A percentile compares a stretch with the other conserved stretches of the same genome.
phyloP scores from a whole-genome alignment of 2,888 invertebrate genomes.

The Apocheima hispidaria region DNA sequence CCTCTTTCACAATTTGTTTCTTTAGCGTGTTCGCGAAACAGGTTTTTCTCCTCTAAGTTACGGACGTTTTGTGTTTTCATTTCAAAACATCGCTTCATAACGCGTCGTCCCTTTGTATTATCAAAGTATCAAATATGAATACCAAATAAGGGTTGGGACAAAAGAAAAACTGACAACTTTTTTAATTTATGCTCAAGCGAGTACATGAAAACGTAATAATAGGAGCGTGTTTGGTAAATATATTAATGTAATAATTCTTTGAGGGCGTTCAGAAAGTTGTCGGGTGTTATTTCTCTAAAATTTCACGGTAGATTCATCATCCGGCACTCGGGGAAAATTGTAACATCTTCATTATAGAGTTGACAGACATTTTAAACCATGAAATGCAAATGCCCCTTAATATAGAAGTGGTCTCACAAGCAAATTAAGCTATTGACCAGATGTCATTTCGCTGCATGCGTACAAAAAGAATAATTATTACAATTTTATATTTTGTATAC shows the following conservation, averaged over 20 bases:
- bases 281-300: conserved; percentile 77
- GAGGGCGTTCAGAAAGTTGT: conserved; percentile 71
- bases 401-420: conserved; percentile 45
- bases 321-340: conserved; percentile 71
- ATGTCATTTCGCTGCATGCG: neutral
- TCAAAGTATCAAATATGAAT: conserved; percentile 85
- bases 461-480: too few relatives aligned
- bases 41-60: conserved; percentile 79
- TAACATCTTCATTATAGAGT: conserved; percentile 76
- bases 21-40: conserved; percentile 81
- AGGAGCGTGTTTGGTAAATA: conserved; percentile 85
- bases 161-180: conserved; percentile 83
- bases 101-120: conserved; percentile 81
- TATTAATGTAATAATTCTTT: conserved; percentile 82
- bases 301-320: conserved; percentile 84
- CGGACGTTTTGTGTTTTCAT: conserved; percentile 74
- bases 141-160: conserved; percentile 85
- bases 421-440: conserved; percentile 50
- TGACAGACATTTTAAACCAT: conserved; percentile 51
- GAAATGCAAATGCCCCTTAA: conserved; percentile 41
- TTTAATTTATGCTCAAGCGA: conserved; percentile 84
- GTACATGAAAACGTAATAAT: conserved; percentile 86
- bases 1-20: conserved; percentile 86
- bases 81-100: conserved; percentile 71
- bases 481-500: too few relatives aligned